A percentile compares a stretch with the other conserved stretches of the same genome.
phyloP scores from a whole-genome alignment of 2,797 vertebrate species.

The Macropus fuliginosus region DNA sequence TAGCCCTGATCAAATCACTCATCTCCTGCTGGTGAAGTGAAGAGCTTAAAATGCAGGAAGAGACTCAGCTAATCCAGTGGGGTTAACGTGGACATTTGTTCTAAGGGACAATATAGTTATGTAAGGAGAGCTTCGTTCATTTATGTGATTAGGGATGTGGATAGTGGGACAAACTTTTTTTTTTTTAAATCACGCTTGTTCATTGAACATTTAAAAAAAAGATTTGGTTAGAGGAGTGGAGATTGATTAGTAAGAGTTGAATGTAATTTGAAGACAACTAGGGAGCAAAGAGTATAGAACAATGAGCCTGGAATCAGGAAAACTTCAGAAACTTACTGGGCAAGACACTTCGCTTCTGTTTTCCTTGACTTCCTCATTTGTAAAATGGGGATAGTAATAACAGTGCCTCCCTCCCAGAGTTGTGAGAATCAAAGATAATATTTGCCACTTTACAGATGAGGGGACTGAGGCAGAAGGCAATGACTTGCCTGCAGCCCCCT shows the following conservation, averaged over 20 bases:
- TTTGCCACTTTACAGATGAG: neutral
- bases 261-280: neutral
- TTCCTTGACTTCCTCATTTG: neutral
- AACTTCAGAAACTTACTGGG: neutral
- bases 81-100: neutral
- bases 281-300: neutral
- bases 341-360: neutral
- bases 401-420: neutral
- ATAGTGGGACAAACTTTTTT: neutral
- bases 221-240: neutral
- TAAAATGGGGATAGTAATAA: neutral
- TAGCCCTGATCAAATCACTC: neutral
- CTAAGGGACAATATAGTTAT: neutral
- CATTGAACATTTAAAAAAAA: neutral
- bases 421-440: neutral
- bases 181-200: neutral
- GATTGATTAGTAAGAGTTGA: neutral
- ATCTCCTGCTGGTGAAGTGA: neutral
- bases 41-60: neutral
- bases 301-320: neutral
- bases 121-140: neutral
- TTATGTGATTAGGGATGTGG: neutral
- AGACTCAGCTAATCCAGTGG: no score
- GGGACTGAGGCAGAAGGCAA: neutral
- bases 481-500: neutral